Evolutionary conservation across 2,888 invertebrate species (phyloP), one percentile per base, ranked within the genome.

Genomic region (Archips xylosteana): DNA sequence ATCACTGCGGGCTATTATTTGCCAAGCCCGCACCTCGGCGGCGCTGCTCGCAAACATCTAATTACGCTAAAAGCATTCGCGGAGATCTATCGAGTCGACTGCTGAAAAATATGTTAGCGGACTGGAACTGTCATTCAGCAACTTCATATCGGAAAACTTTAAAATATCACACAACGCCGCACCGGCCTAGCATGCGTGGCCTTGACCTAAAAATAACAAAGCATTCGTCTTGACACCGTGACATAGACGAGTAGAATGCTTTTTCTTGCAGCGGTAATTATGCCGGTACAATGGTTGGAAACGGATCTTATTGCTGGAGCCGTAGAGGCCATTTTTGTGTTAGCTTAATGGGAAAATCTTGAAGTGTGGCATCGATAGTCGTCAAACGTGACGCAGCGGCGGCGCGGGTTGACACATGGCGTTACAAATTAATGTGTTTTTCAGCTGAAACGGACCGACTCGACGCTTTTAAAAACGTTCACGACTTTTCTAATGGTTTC

Each of bases 151-250:
- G 60, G 64, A 65, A 70, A 75, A 75, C 60, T 75, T 73, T 61
- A 67, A 69, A 73, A 73, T 73, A 72, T 57, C 72, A 15, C 72
- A 60, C 47, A 65, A 65, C 45, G 36, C 62, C 15, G 73, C 45
- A 47, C 62, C 15, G 73, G 63, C 64, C 49, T 60, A 64, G 73
- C 73, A 59, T 36, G 60, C 71, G 57, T 60, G 87, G 79, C 92
- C 92, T 90, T 92, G 92, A 92, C 92, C 91, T 82, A 90, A 91
- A 90, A 90, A 90, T 90, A 89, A 86, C 85, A 84, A 85, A 87
- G 85, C 89, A 87, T 84, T 85, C 82, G 82, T 89, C 87, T 87
- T 88, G 88, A 89, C 89, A 89, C 85, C 81, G 85, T 88, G 86
- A 87, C 89, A 88, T 84, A 83, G 76, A 79, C 77, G 75, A 77